These are phyloP conservation scores for Rhea americana DNA, from an alignment of 2,113 vertebrate species.

Conservation along the genomic window DNA sequence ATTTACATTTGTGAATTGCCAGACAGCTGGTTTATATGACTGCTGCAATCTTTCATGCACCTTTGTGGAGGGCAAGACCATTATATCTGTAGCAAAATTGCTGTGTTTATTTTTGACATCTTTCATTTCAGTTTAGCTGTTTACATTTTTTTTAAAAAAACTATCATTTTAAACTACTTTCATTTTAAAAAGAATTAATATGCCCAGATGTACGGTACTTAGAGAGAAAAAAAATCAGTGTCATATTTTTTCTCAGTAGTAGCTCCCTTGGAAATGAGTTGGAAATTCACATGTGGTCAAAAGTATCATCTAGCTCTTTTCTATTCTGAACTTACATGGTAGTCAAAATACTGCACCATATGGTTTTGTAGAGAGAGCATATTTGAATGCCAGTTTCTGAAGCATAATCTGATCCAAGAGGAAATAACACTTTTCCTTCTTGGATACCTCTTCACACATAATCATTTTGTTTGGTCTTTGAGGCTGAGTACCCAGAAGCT, in stretches of 20 bases:
- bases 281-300: neutral
- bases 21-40: accelerated
- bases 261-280: neutral
- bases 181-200: neutral
- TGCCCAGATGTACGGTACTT: neutral
- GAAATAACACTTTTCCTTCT: neutral
- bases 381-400: neutral
- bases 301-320: neutral
- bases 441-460: neutral
- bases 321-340: neutral
- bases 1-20: neutral
- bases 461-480: neutral
- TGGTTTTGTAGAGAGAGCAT: neutral
- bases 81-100: neutral
- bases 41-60: neutral
- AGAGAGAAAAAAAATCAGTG: neutral
- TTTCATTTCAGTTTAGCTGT: neutral
- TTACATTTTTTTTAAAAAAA: neutral
- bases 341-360: neutral
- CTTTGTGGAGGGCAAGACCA: neutral
- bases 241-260: neutral
- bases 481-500: neutral
- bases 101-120: neutral
- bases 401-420: neutral
- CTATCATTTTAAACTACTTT: neutral